A percentile compares a stretch with the other conserved stretches of the same genome.
Conservation (phyloP, 2,113 vertebrate species). For the Cairina moschata region DNA sequence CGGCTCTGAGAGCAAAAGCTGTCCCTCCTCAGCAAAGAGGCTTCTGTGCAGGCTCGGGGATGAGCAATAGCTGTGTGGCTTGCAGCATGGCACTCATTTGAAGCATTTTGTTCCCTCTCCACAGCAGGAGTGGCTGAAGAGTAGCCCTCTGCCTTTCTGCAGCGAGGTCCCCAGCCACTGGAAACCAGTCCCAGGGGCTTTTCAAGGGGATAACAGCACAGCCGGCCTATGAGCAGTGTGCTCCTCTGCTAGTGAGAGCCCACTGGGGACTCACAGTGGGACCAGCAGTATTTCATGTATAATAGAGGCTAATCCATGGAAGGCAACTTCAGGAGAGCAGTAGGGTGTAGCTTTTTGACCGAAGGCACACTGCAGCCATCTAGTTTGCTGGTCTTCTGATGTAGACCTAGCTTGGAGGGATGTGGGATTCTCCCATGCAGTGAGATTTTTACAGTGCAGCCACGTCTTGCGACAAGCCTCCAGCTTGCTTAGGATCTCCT, state of each 20-base stretch:
- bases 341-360: not conserved
- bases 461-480: not conserved
- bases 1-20: not conserved
- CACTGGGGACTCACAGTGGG: not conserved
- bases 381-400: not conserved
- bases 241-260: not conserved
- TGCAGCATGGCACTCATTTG: not conserved
- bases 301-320: not conserved
- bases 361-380: not conserved
- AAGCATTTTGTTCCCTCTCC: not conserved
- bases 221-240: not conserved
- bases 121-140: not conserved
- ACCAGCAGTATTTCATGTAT: not conserved
- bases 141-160: not conserved
- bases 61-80: not conserved
- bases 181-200: not conserved
- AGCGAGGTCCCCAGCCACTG: not conserved
- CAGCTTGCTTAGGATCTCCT: not conserved
- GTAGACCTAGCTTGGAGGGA: not conserved
- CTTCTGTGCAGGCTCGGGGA: not conserved
- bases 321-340: not conserved
- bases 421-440: not conserved
- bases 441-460: slow-evolving; percentile 22
- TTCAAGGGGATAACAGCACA: not conserved
- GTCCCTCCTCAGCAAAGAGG: fast-evolving